Evolutionary conservation across 2,888 invertebrate species (phyloP), one percentile per base, ranked within the genome.

Genomic region (Eupithecia abbreviata): DNA sequence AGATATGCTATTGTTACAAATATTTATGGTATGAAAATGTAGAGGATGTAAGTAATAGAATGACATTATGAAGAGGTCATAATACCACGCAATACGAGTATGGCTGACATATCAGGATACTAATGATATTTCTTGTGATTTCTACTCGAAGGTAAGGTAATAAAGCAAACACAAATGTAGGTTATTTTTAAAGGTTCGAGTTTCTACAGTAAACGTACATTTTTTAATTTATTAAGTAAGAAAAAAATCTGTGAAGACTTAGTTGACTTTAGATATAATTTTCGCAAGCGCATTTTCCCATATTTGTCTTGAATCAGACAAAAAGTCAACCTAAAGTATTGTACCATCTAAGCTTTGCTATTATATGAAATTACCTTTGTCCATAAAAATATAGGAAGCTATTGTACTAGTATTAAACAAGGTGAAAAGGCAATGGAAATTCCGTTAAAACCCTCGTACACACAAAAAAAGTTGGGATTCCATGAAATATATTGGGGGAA

Each of bases 391-490:
- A 62, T 30, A 62, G 18, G 10, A 62, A 62, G 30, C 62, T 30
- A 62, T 62, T 62, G 30, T 91, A 90, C 91, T 91, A 92, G 90
- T 91, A 91, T 92, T 90, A 92, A 30, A 49, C 90, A 90, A 90
- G 89, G 90, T 91, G 90, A 92, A 93, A 92, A 90, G 71, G 92
- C 92, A 91, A 92, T 93, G 92, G 93, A 92, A 93, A 90, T 89
- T 88, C 90, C 86, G 86, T 88, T 90, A 86, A 89, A 90, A 90
- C 91, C 91, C 90, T 88, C 88, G 87, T 89, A 91, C 90, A 92
- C 91, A 90, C 90, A 87, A 91, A 92, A 93, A 93, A 93, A 93
- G 90, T 92, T 91, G 89, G 89, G 88, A 89, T 90, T 89, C 86
- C 88, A 87, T 89, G 89, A 90, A 92, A 92, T 91, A 91, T 91